Evolutionary conservation across 1,140 invertebrate species (phyloP).

Genomic region (Oscheius sp.): DNA sequence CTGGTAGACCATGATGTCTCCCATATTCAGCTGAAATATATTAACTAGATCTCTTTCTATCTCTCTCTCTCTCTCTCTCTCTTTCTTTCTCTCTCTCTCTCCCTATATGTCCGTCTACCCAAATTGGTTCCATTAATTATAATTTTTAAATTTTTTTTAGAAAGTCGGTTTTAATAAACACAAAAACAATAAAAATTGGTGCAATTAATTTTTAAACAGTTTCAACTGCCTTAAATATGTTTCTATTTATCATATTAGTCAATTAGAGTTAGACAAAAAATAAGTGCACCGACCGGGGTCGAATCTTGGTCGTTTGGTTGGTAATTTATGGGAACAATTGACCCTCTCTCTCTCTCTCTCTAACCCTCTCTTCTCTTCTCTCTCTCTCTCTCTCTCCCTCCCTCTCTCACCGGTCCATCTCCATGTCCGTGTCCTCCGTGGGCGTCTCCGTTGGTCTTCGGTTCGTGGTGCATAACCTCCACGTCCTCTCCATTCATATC

Average conservation of each 20-base stretch:
- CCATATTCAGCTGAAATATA: slow-evolving; percentile 71
- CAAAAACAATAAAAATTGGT: background rate
- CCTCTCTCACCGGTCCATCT: slow-evolving; percentile 36
- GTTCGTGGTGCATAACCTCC: slow-evolving; percentile 49
- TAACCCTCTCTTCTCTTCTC: background rate
- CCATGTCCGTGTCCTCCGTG: slow-evolving; percentile 48
- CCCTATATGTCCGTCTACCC: background rate
- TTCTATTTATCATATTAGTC: no score
- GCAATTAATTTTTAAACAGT: slow-evolving; percentile 20
- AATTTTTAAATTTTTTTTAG: background rate
- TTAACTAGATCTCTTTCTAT: background rate
- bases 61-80: background rate
- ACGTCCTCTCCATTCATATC: slow-evolving; percentile 57
- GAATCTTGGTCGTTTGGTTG: no score
- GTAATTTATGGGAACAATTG: no score
- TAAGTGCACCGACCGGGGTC: no score
- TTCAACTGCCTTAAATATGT: no score
- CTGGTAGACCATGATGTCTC: slow-evolving; percentile 82
- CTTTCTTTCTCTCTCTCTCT: background rate
- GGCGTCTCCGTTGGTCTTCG: slow-evolving; percentile 5
- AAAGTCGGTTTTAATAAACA: background rate
- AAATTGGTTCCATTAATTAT: background rate
- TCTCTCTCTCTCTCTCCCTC: no score
- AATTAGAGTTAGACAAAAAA: no score
- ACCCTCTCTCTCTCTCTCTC: no score